These are phyloP conservation scores for Glaucomys volans DNA, from an alignment of 2,113 vertebrate species.

Conservation along the genomic window DNA sequence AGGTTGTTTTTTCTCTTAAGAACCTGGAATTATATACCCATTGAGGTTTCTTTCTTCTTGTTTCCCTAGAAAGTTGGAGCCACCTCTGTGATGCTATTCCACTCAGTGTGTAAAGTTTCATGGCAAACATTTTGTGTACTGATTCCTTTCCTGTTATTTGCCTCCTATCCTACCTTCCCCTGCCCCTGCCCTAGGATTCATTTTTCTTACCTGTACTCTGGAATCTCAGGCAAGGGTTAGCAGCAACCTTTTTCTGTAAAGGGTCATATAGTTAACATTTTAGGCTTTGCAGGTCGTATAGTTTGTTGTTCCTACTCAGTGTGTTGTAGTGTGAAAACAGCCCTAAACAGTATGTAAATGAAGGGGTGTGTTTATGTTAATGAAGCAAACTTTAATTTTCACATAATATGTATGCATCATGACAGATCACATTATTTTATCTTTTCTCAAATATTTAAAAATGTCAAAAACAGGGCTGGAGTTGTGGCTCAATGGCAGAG, in stretches of 20 bases:
- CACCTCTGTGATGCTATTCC: not conserved
- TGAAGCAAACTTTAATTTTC: not conserved
- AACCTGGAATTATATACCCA: conserved; percentile 17
- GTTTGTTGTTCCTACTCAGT: not conserved
- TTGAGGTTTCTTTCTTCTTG: not conserved
- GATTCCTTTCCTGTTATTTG: not conserved
- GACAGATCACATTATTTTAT: not conserved
- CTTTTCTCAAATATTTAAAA: conserved; percentile 21
- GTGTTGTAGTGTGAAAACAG: not conserved
- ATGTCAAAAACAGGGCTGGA: not conserved
- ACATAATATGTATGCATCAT: not conserved
- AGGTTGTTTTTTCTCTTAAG: not conserved
- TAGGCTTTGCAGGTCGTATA: not conserved
- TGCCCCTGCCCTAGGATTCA: not conserved
- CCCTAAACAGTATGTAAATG: not conserved
- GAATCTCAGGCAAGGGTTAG: not conserved
- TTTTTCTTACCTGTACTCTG: not conserved
- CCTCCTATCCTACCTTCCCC: not conserved
- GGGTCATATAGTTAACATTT: not conserved
- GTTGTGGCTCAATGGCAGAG: no score
- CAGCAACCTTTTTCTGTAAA: not conserved
- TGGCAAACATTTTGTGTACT: not conserved
- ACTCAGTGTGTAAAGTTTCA: not conserved
- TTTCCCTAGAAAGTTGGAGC: conserved; percentile 36
- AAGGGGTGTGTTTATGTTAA: not conserved